Evolutionary conservation across 2,888 invertebrate species (phyloP).

Genomic region (Lacanobia wlatinum): DNA sequence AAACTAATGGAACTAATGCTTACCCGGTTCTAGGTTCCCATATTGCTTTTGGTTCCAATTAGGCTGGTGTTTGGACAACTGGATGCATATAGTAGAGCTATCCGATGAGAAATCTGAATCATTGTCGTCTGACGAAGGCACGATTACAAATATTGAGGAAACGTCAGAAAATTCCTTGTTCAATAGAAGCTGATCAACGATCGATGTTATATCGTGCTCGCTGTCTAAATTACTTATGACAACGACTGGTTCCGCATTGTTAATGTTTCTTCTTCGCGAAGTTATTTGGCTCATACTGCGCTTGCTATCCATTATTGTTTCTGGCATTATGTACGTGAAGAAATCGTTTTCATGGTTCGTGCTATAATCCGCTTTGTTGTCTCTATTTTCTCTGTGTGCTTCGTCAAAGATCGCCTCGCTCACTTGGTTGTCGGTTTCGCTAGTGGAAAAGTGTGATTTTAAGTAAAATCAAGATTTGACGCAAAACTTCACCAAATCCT

Average conservation of each 20-base stretch:
- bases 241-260: constrained; percentile 55
- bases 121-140: constrained; percentile 71
- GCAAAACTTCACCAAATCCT: background rate
- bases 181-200: constrained; percentile 68
- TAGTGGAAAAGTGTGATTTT: constrained; percentile 10
- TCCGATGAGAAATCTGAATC: constrained; percentile 31
- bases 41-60: constrained; percentile 4
- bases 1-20: constrained; percentile 2
- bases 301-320: constrained; percentile 7
- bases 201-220: constrained; percentile 63
- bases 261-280: constrained; percentile 2
- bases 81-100: constrained; percentile 40
- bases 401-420: background rate
- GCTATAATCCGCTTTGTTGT: background rate
- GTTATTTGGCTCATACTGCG: background rate
- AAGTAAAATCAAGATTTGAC: background rate
- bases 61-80: constrained; percentile 25
- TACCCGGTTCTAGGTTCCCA: constrained; percentile 3
- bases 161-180: constrained; percentile 59
- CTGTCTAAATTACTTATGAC: constrained; percentile 67
- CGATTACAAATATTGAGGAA: constrained; percentile 74
- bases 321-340: constrained; percentile 58
- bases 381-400: background rate
- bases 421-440: background rate
- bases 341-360: constrained; percentile 36